Base-by-base conservation (phyloP, 2,113 vertebrate species). In the Scytalopus superciliaris region DNA sequence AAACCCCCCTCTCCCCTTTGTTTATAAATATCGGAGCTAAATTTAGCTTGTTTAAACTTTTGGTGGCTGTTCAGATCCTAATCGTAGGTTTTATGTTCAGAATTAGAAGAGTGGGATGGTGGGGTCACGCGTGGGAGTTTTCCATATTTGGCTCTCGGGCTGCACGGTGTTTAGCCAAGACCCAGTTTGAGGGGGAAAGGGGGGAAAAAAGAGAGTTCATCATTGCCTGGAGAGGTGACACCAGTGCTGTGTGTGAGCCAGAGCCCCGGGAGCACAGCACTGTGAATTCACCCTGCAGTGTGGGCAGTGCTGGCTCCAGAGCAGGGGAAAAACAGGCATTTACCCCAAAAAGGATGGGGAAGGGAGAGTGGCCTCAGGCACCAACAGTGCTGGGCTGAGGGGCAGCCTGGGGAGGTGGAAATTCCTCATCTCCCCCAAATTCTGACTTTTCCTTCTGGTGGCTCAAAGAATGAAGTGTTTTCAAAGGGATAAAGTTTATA, bases 1-100 rank as follows among this genome's bases (percentile, higher is more conserved):
- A 27, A 89, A 40, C 40, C 62, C 89, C 89, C 39, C 10, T 74
- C 87, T 84, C 73, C 85, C 88, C 68, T 76, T 91, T 90, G 76
- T 94, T 95, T 96, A 94, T 92, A 94, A 95, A 96, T 90, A 93
- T 85, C n/a, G 1, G 72, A 67, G 92, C 90, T 95, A 95, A 95
- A 96, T 93, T 93, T 94, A 96, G 85, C 75, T 90, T 93, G 94
- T 94, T 92, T 95, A 96, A 96, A 96, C 90, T 95, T 84, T 44
- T 35, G 82, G 92, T 94, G 77, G 82, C 93, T 83, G 84, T 39
- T 95, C 87, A 91, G 95, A 96, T 94, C 87, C 86, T 93, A 94
- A 95, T 95, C 66, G n/a, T 19, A 23, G 78, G 88, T 59, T 96
- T 97, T 83, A 70, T 57, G 78, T 96, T 95, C 83, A 40, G 68